phyloP scores from a whole-genome alignment of 1,140 invertebrate species.

The Cydia splendana region DNA sequence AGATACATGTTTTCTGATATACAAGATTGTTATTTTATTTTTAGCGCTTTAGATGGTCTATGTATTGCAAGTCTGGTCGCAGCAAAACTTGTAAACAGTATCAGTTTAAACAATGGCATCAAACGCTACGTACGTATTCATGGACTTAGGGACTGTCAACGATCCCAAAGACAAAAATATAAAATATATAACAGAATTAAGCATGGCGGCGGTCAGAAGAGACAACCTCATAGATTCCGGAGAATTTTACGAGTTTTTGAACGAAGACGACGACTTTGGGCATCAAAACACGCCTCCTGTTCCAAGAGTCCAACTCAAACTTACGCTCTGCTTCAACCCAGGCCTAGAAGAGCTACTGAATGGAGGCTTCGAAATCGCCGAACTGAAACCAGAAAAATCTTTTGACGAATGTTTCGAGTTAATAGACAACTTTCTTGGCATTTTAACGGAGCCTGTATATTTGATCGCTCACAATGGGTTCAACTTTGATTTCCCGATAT shows the following conservation, averaged over 20 bases:
- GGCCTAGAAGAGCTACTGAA: not conserved
- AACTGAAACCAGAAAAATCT: not conserved
- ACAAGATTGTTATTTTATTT: not conserved
- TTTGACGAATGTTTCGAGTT: not conserved
- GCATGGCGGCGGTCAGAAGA: not conserved
- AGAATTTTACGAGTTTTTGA: not conserved
- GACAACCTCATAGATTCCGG: not conserved
- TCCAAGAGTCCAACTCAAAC: conserved; percentile 1
- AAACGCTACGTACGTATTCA: not conserved
- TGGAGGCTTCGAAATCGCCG: not conserved
- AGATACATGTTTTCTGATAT: not conserved
- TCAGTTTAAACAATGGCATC: conserved; percentile 2
- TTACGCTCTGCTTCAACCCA: not conserved
- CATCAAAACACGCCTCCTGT: not conserved
- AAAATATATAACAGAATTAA: not conserved
- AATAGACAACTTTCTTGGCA: conserved; percentile 61
- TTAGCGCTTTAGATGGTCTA: not conserved
- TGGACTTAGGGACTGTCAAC: conserved; percentile 1
- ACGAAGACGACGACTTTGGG: not conserved
- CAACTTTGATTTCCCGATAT: conserved; percentile 84
- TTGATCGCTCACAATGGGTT: conserved; percentile 90
- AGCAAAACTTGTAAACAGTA: not conserved
- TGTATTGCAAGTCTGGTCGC: not conserved
- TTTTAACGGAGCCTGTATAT: conserved; percentile 84
- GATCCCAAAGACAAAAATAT: not conserved